phyloP scores from a whole-genome alignment of 2,113 vertebrate genomes.

The Dromiciops gliroides region DNA sequence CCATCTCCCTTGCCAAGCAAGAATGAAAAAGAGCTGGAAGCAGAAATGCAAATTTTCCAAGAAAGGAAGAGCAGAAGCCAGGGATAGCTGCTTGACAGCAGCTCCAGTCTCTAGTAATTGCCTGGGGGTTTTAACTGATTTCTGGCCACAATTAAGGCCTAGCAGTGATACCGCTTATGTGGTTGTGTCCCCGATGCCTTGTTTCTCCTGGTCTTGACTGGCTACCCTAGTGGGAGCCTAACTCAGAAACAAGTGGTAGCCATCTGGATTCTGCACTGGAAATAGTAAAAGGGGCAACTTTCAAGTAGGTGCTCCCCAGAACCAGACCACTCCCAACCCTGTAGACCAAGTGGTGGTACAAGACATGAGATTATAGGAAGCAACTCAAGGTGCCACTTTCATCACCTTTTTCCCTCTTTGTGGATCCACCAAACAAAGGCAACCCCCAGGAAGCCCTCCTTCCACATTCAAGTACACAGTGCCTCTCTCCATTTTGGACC shows the following conservation, averaged over 20 bases:
- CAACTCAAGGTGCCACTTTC: no score
- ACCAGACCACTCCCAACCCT: neutral
- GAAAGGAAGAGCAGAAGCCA: neutral
- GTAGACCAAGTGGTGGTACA: neutral
- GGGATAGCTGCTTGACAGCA: neutral
- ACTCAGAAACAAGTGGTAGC: constrained; percentile 73
- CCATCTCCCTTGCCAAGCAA: neutral
- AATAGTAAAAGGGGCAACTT: neutral
- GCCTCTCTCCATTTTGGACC: neutral
- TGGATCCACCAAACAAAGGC: neutral
- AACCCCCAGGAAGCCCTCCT: neutral
- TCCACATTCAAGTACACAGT: neutral
- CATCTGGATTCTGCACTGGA: constrained; percentile 72
- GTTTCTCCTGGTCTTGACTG: neutral
- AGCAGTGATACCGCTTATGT: neutral
- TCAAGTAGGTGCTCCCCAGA: neutral
- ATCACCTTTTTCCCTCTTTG: neutral
- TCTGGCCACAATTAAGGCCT: neutral
- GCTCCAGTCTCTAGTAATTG: neutral
- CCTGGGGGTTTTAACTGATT: neutral
- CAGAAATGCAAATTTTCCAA: neutral
- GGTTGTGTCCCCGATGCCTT: neutral
- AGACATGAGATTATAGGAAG: neutral
- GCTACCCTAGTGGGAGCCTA: constrained; percentile 17
- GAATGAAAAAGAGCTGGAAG: neutral